Conservation (phyloP, 2,113 vertebrate species). For the Cinclus cinclus region DNA sequence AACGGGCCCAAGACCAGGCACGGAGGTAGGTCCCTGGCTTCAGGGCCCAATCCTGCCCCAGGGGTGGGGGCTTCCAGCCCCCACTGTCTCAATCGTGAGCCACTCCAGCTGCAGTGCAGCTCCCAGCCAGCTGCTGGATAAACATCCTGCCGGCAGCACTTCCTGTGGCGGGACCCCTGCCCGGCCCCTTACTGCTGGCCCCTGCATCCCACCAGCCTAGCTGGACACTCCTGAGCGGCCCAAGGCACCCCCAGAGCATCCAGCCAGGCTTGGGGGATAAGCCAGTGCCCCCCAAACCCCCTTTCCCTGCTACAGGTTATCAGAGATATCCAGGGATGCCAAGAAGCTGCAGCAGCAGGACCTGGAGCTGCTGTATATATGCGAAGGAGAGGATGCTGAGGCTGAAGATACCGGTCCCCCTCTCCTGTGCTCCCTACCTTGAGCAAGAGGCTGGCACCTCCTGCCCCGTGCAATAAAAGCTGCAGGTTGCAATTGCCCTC, state of each 20-base stretch:
- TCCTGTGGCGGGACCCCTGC: constrained; percentile 30
- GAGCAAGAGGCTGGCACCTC: fast-evolving
- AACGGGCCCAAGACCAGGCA: not conserved
- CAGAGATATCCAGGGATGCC: constrained; percentile 63
- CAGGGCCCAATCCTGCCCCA: not conserved
- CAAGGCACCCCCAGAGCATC: fast-evolving
- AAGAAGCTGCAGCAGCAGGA: constrained; percentile 44
- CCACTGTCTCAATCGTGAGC: constrained; percentile 1
- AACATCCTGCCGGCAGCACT: constrained; percentile 70
- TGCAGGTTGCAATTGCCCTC: not conserved
- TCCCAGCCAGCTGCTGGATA: constrained; percentile 53
- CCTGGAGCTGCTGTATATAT: constrained; percentile 77
- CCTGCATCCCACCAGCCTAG: not conserved
- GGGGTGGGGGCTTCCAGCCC: not conserved
- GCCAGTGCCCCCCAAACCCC: not conserved
- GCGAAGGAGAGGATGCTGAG: constrained; percentile 79
- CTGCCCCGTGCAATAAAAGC: not conserved
- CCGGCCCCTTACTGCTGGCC: not conserved
- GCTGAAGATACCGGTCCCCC: constrained; percentile 50
- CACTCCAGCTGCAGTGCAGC: constrained; percentile 35
- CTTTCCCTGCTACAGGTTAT: constrained; percentile 64
- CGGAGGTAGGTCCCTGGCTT: not conserved
- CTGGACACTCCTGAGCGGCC: fast-evolving
- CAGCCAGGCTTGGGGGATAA: not conserved
- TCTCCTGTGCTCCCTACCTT: constrained; percentile 60